Conservation (phyloP, 2,797 vertebrate genomes). For the Pipistrellus kuhlii region DNA sequence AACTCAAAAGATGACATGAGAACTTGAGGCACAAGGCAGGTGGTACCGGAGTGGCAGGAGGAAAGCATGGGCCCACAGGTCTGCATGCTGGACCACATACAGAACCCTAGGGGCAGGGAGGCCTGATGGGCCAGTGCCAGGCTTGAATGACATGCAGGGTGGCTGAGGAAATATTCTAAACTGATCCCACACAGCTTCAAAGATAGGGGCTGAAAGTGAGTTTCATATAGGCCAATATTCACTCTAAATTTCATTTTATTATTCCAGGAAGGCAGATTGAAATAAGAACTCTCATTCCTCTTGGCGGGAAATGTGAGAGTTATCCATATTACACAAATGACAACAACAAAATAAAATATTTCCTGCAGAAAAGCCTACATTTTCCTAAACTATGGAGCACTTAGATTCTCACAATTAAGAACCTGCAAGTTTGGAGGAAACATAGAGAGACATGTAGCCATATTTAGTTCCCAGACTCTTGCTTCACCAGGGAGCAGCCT, state of each 20-base stretch:
- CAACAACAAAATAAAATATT: background rate
- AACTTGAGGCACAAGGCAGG: background rate
- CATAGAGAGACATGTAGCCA: background rate
- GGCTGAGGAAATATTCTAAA: background rate
- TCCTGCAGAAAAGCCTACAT: background rate
- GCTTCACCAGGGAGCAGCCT: background rate
- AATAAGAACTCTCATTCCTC: background rate
- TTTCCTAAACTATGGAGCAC: background rate
- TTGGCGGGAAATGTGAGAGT: background rate
- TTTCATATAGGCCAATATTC: too few species aligned
- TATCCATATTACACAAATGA: background rate
- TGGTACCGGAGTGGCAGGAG: background rate
- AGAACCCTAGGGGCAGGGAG: background rate
- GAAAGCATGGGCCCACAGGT: rapidly evolving
- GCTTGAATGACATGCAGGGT: too few species aligned
- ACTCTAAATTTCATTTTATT: background rate
- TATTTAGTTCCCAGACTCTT: background rate
- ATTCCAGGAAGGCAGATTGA: background rate
- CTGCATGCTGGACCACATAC: background rate
- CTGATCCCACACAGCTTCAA: background rate
- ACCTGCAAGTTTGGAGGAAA: background rate
- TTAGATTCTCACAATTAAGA: background rate
- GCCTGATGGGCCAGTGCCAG: background rate
- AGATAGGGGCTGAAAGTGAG: background rate
- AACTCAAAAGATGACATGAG: background rate